Conservation (phyloP, 2,888 invertebrate genomes). For the Synergus gifuensis region DNA sequence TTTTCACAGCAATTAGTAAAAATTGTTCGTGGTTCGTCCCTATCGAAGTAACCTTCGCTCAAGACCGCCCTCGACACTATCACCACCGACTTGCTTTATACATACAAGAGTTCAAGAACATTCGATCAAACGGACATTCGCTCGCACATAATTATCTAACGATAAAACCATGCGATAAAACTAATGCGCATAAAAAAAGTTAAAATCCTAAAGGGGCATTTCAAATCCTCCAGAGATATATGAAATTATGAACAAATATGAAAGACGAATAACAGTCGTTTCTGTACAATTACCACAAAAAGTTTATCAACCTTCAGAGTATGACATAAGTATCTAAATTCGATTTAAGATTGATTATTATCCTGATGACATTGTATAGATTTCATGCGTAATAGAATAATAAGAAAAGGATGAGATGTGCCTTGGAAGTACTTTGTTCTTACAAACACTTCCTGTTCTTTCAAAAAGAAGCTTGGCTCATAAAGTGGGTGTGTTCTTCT, state of each 20-base stretch:
- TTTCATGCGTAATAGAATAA: too few species aligned
- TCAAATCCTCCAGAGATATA: background rate
- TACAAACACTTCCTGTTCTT: too few species aligned
- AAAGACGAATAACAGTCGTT: background rate
- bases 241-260: background rate
- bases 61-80: background rate
- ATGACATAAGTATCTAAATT: too few species aligned
- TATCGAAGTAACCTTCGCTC: background rate
- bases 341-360: too few species aligned
- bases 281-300: background rate
- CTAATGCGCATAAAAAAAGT: background rate
- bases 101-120: background rate
- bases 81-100: background rate
- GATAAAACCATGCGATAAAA: background rate
- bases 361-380: too few species aligned
- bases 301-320: too few species aligned
- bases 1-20: slow-evolving; percentile 12
- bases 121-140: slow-evolving; percentile 2
- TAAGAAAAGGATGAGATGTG: too few species aligned
- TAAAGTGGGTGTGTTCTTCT: background rate
- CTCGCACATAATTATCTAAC: background rate
- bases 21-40: background rate
- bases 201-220: background rate
- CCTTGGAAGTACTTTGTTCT: too few species aligned
- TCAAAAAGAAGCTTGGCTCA: background rate